Conservation (phyloP, 2,888 invertebrate genomes). For the Dryadula phaetusa region DNA sequence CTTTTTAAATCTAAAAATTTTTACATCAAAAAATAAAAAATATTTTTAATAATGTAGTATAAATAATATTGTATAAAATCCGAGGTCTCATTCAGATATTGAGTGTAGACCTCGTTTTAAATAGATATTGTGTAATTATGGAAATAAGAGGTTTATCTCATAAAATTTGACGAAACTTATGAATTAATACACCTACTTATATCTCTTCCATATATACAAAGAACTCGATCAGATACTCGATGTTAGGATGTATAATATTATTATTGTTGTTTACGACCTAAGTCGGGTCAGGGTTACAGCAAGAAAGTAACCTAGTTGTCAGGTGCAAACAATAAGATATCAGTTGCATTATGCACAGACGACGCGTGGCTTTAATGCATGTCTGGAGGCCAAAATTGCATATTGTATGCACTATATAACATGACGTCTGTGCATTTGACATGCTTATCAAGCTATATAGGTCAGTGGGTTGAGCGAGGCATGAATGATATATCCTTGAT, state of each 20-base stretch:
- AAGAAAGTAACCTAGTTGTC: slow-evolving; percentile 26
- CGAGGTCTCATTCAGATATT: neutral
- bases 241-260: neutral
- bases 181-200: too few relatives aligned
- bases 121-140: slow-evolving; percentile 9
- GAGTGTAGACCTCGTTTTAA: neutral
- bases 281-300: slow-evolving; percentile 45
- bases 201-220: neutral
- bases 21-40: too few relatives aligned
- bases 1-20: too few relatives aligned
- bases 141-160: neutral
- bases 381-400: slow-evolving; percentile 55
- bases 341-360: slow-evolving; percentile 57
- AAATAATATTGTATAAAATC: neutral
- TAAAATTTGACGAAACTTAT: neutral
- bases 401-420: slow-evolving; percentile 33
- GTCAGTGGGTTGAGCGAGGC: slow-evolving; percentile 39
- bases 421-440: slow-evolving; percentile 30
- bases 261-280: slow-evolving; percentile 19
- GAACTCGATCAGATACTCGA: neutral
- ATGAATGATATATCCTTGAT: slow-evolving; percentile 34
- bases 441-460: slow-evolving; percentile 34
- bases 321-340: slow-evolving; percentile 11
- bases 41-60: neutral
- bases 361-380: slow-evolving; percentile 54